Conservation (phyloP, 1,140 invertebrate species). For the Ectropis grisescens region DNA sequence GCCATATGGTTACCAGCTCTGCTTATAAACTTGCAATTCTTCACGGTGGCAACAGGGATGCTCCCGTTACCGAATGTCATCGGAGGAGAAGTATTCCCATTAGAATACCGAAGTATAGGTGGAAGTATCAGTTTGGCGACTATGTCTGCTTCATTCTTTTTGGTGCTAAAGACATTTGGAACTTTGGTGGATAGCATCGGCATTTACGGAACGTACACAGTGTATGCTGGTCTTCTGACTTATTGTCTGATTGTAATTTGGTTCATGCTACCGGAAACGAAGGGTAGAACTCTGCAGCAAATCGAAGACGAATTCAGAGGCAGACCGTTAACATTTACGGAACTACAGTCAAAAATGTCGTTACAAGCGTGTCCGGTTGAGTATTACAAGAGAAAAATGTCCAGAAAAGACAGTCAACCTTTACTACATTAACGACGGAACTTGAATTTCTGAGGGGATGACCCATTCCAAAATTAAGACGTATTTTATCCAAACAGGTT, state of each 20-base stretch:
- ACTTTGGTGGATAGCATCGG: conserved; percentile 15
- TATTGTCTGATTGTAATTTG: conserved; percentile 26
- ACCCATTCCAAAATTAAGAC: too few relatives aligned
- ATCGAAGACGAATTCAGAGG: conserved; percentile 36
- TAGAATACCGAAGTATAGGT: conserved; percentile 33
- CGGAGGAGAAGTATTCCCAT: conserved; percentile 39
- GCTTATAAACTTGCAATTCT: conserved; percentile 34
- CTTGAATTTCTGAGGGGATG: too few relatives aligned
- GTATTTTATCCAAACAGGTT: too few relatives aligned
- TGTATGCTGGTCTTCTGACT: conserved; percentile 25
- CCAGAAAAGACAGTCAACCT: background rate
- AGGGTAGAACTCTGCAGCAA: conserved; percentile 37
- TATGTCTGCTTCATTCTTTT: conserved; percentile 15
- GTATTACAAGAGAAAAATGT: conserved; percentile 8
- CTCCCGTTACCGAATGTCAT: conserved; percentile 41
- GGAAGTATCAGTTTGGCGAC: conserved; percentile 25
- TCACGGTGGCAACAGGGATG: conserved; percentile 33
- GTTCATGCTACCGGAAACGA: conserved; percentile 40
- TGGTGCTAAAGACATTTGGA: conserved; percentile 23
- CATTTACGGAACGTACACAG: conserved; percentile 28
- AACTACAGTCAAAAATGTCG: conserved; percentile 6
- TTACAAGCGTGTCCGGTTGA: conserved; percentile 5
- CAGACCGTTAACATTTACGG: conserved; percentile 3
- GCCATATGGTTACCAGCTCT: conserved; percentile 33
- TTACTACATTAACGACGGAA: background rate